These are phyloP conservation scores for Oxycera nigricornis DNA, from an alignment of 2,888 invertebrate genomes.

Conservation along the genomic window DNA sequence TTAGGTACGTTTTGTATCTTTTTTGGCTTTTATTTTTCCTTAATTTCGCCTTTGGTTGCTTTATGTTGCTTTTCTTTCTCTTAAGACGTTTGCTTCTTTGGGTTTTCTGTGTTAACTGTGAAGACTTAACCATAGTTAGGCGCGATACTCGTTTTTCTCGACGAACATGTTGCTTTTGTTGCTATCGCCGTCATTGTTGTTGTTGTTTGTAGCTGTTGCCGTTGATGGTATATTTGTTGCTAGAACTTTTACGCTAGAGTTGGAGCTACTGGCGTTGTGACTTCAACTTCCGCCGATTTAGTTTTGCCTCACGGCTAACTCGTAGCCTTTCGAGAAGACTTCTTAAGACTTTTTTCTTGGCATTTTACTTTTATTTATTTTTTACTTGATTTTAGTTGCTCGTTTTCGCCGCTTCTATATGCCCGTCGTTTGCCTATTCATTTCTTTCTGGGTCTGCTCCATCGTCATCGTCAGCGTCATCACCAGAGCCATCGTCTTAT, in stretches of 20 bases:
- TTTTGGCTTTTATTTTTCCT: not conserved
- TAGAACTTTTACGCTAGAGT: not conserved
- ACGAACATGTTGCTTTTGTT: slow-evolving; percentile 7
- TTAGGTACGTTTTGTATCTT: slow-evolving; percentile 3
- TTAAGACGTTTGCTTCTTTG: slow-evolving; percentile 8
- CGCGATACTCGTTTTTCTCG: slow-evolving; percentile 25
- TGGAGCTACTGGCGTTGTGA: slow-evolving; percentile 28
- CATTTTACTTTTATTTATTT: not conserved
- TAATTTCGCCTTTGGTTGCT: not conserved
- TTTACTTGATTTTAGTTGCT: not conserved
- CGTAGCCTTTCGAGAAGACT: slow-evolving; percentile 27
- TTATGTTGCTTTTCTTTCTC: not conserved
- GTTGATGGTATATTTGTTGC: not conserved
- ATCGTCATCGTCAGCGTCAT: slow-evolving; percentile 8
- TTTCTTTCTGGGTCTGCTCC: slow-evolving; percentile 25
- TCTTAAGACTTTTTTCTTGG: slow-evolving; percentile 15
- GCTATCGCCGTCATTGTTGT: not conserved
- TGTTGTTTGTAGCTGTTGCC: not conserved
- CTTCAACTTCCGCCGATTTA: slow-evolving; percentile 37
- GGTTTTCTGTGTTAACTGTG: slow-evolving; percentile 18
- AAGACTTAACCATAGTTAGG: slow-evolving; percentile 33
- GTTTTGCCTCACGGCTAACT: slow-evolving; percentile 19
- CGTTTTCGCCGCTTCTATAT: not conserved
- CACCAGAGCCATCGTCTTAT: slow-evolving; percentile 14
- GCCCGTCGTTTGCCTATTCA: slow-evolving; percentile 14